Conservation (phyloP, 2,797 vertebrate genomes). For the Nannoperca obscura region DNA sequence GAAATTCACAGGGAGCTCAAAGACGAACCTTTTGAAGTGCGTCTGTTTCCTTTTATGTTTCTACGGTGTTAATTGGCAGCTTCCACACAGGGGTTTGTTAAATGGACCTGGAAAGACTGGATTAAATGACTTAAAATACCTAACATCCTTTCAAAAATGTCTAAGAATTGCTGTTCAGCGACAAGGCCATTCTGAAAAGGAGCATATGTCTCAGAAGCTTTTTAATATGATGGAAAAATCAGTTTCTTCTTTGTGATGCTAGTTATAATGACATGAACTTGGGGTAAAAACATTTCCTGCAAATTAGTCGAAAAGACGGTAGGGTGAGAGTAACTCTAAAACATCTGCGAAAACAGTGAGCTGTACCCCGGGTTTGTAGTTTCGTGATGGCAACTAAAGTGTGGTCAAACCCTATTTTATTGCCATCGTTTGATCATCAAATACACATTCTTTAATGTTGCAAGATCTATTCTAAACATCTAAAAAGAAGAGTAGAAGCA, state of each 20-base stretch:
- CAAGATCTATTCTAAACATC: slow-evolving; percentile 27
- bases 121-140: slow-evolving; percentile 42
- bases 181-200: slow-evolving; percentile 34
- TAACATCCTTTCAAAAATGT: slow-evolving; percentile 31
- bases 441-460: slow-evolving; percentile 10
- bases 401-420: slow-evolving; percentile 19
- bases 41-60: slow-evolving; percentile 50
- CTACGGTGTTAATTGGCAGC: slow-evolving; percentile 69
- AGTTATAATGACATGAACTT: not conserved
- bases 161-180: slow-evolving; percentile 6
- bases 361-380: not conserved
- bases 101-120: slow-evolving; percentile 45
- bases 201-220: not conserved
- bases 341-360: slow-evolving; percentile 5
- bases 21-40: slow-evolving; percentile 42
- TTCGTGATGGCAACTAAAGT: slow-evolving; percentile 2
- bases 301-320: slow-evolving; percentile 28
- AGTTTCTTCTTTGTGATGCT: not conserved
- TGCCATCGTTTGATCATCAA: slow-evolving; percentile 40
- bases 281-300: slow-evolving; percentile 33
- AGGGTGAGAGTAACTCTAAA: slow-evolving; percentile 7
- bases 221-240: not conserved
- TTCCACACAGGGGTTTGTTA: slow-evolving; percentile 48
- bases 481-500: slow-evolving; percentile 39
- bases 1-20: slow-evolving; percentile 41